Conservation (phyloP, 2,888 invertebrate genomes). For the Rhimphoctona megacephalus region DNA sequence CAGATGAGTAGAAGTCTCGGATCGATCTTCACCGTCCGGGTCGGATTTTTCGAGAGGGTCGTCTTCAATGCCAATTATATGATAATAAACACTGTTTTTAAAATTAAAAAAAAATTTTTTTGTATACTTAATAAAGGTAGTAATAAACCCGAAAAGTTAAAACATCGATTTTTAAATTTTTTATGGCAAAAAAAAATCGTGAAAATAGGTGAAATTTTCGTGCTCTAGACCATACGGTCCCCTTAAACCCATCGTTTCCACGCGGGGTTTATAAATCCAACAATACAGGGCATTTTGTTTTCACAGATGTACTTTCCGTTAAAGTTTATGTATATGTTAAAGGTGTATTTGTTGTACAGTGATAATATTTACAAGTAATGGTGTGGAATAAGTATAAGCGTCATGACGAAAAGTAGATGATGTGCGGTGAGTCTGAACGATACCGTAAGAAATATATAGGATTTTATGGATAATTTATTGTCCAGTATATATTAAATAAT, state of each 20-base stretch:
- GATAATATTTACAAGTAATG: background rate
- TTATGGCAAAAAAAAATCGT: too few relatives aligned
- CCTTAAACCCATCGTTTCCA: background rate
- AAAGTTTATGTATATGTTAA: background rate
- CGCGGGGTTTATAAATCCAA: background rate
- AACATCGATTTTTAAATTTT: too few relatives aligned
- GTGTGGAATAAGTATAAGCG: background rate
- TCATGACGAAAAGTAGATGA: background rate
- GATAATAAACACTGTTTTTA: too few relatives aligned
- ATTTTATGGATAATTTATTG: background rate
- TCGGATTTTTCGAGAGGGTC: too few relatives aligned
- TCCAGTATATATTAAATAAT: background rate
- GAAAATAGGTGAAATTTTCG: too few relatives aligned
- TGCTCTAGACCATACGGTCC: too few relatives aligned
- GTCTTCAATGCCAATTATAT: too few relatives aligned
- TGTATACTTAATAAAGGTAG: too few relatives aligned
- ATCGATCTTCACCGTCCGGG: too few relatives aligned
- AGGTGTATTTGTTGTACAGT: background rate
- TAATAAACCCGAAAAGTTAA: too few relatives aligned
- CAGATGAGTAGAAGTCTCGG: too few relatives aligned
- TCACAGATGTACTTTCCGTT: background rate
- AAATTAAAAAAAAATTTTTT: too few relatives aligned
- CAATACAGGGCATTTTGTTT: background rate
- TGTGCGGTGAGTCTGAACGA: background rate
- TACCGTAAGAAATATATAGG: background rate